Evolutionary conservation across 1,140 invertebrate species (phyloP), one percentile per base, ranked within the genome.

Genomic region (Magallana angulata): DNA sequence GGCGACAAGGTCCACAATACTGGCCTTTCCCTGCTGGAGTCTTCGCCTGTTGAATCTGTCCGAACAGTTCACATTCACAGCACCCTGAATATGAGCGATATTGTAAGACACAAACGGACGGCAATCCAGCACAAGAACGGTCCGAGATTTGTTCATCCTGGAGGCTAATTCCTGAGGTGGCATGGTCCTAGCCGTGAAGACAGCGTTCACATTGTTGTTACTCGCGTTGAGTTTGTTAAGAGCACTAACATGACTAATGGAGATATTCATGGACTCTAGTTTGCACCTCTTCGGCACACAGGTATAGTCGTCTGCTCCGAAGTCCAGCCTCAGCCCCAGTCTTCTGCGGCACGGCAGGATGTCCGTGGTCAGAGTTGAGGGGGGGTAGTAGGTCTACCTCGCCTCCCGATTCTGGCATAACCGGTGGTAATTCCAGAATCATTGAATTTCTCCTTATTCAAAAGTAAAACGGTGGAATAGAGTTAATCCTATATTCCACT

Each of bases 1-100:
- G 96, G 96, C 96, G 0, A 97, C 96, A 86, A 97, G 92, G 92
- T 97, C 97, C 24, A 96, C 96, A 11, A 97, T 93, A 1, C 95
- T 96, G 1, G 96, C 96, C 90, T 96, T 96, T 2, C 97, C 96
- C 89, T 96, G 95, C 92, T 97, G 96, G 85, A 97, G 94, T 30
- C 97, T 94, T 89, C 96, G 95, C 62, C 97, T 95, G 91, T 97
- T 97, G 93, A 97, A 96, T 59, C 97, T 94, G 93, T 97, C 97
- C 2, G 96, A 96, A 92, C 97, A 97, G 93, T 97, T 97, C 30
- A 97, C 95, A 94, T 97, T 97, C 86, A 97, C 96, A 18, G 97
- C 96, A 16, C 97, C 97, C 48, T 95, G 94, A 60, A 97, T 96
- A 93, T 97, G 97, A 89, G 96, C 96, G 57, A 96, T 95, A 92